phyloP scores from a whole-genome alignment of 2,797 vertebrate species.

The Leptoclinus maculatus region DNA sequence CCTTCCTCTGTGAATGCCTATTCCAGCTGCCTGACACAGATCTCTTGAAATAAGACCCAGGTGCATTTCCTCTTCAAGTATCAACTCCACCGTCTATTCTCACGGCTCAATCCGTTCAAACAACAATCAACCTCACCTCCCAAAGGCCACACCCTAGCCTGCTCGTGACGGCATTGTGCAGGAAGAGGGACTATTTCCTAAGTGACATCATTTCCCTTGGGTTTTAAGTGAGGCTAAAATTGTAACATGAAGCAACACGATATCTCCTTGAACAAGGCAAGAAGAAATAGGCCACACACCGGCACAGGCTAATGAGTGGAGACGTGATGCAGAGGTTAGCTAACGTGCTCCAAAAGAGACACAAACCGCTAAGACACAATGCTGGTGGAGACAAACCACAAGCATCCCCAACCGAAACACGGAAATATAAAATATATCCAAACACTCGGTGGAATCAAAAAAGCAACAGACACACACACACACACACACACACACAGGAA shows the following conservation, averaged over 20 bases:
- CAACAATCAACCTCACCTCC: constrained; percentile 19
- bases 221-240: constrained; percentile 44
- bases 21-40: constrained; percentile 39
- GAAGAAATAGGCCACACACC: constrained; percentile 41
- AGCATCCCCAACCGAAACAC: constrained; percentile 25
- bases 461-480: constrained; percentile 3
- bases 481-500: constrained; percentile 7
- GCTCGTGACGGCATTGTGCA: constrained; percentile 34
- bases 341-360: constrained; percentile 31
- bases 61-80: constrained; percentile 35
- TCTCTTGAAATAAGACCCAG: constrained; percentile 59
- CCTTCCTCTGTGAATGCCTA: constrained; percentile 14
- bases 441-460: constrained; percentile 34
- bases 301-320: constrained; percentile 33
- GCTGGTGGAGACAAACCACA: constrained; percentile 32
- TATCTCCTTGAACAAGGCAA: constrained; percentile 31
- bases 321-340: constrained; percentile 47
- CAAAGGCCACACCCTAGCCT: constrained; percentile 53
- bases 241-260: constrained; percentile 41
- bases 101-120: constrained; percentile 20
- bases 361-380: constrained; percentile 41
- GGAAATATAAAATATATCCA: constrained; percentile 43
- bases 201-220: constrained; percentile 62
- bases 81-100: constrained; percentile 23
- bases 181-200: constrained; percentile 48